A percentile compares a stretch with the other conserved stretches of the same genome.
These are phyloP conservation scores for Megaceryle torquata DNA, from an alignment of 2,113 vertebrate genomes.

Conservation along the genomic window DNA sequence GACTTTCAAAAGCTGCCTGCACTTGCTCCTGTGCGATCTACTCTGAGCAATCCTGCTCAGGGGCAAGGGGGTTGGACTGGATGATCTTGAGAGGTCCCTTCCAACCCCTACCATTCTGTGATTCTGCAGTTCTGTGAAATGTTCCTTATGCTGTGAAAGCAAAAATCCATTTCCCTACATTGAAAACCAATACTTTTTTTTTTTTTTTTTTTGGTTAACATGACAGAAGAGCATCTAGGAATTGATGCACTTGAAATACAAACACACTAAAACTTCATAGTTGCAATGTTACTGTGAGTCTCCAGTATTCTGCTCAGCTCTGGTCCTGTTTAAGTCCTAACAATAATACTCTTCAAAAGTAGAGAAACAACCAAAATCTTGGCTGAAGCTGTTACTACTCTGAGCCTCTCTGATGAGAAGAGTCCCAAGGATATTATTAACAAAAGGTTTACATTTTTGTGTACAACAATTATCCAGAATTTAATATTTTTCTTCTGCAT, in stretches of 20 bases:
- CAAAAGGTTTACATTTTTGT: background rate
- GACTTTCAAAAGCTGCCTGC: no score
- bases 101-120: no score
- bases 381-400: background rate
- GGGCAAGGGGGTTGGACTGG: no score
- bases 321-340: background rate
- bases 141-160: background rate
- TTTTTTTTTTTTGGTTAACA: accelerated
- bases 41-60: no score
- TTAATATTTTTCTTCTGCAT: background rate
- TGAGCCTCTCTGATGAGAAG: background rate
- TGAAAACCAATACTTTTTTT: background rate
- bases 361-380: background rate
- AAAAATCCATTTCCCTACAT: background rate
- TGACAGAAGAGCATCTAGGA: background rate
- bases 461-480: background rate
- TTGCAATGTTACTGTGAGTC: background rate
- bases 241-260: background rate
- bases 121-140: no score
- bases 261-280: background rate
- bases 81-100: no score
- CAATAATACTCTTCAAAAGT: background rate
- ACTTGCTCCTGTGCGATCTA: no score
- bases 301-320: background rate
- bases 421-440: background rate